Percentiles rank a stretch among this genome's conserved stretches.
Conservation (phyloP, 2,113 vertebrate genomes). For the Thalassarche chlororhynchos region DNA sequence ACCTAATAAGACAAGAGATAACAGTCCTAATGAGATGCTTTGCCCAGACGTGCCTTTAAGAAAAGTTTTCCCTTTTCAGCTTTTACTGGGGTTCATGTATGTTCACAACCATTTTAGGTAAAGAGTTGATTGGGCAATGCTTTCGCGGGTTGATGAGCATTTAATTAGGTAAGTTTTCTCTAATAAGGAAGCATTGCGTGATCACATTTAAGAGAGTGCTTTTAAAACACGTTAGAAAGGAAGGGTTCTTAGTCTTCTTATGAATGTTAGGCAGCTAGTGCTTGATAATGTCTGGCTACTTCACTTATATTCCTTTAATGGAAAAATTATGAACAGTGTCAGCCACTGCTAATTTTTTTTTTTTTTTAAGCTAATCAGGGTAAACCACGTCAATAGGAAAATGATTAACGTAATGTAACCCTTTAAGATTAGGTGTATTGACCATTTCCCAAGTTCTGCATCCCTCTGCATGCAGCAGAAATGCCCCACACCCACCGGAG, state of each 20-base stretch:
- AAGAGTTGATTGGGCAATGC: neutral
- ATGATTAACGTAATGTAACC: neutral
- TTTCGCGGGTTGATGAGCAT: neutral
- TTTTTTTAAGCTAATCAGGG: neutral
- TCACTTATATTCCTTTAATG: neutral
- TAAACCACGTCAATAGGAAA: neutral
- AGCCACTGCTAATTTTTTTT: neutral
- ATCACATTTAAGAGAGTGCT: neutral
- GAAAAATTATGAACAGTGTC: neutral
- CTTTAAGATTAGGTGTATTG: neutral
- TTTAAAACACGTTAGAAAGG: neutral
- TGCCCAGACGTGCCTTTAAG: neutral
- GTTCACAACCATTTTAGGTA: neutral
- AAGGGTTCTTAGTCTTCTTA: neutral
- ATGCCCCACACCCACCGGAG: neutral
- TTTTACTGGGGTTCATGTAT: neutral
- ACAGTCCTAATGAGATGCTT: neutral
- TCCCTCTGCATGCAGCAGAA: neutral
- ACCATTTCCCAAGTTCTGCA: neutral
- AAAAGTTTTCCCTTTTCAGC: neutral
- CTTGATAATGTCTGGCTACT: neutral
- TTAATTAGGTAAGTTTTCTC: constrained; percentile 9
- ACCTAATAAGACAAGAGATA: neutral
- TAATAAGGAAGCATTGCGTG: neutral
- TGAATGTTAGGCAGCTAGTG: neutral